phyloP scores from a whole-genome alignment of 1,140 invertebrate species.

The Phthorimaea operculella region DNA sequence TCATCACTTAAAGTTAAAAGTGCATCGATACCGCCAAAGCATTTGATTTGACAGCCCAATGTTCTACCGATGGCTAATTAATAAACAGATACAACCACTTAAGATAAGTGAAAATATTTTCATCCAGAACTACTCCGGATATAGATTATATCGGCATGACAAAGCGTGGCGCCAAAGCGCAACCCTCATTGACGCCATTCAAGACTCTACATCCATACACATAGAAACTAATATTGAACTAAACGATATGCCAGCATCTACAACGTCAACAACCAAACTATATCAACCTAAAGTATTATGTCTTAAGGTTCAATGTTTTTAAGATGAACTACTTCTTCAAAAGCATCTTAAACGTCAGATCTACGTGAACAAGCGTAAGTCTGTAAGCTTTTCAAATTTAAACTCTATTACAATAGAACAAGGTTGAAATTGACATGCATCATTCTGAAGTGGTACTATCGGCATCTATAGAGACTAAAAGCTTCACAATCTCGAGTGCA shows the following conservation, averaged over 20 bases:
- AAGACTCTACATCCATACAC: no score
- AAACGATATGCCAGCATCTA: no score
- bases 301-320: no score
- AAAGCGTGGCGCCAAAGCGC: constrained; percentile 58
- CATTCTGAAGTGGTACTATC: constrained; percentile 47
- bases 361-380: background rate
- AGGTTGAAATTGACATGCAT: background rate
- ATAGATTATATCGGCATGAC: constrained; percentile 63
- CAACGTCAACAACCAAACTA: no score
- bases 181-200: constrained; percentile 1
- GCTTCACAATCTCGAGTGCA: constrained; percentile 59
- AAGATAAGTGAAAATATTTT: constrained; percentile 67
- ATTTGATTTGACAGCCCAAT: constrained; percentile 61
- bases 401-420: background rate
- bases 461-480: constrained; percentile 52
- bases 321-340: background rate
- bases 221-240: no score
- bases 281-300: no score
- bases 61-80: constrained; percentile 60
- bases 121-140: constrained; percentile 63
- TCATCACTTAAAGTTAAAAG: constrained; percentile 41
- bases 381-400: constrained; percentile 10
- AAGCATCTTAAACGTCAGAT: background rate
- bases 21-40: constrained; percentile 47
- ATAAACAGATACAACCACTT: constrained; percentile 68